A percentile compares a stretch with the other conserved stretches of the same genome.
Evolutionary conservation across 2,888 invertebrate species (phyloP).

Genomic region (Metallyticus violacea): DNA sequence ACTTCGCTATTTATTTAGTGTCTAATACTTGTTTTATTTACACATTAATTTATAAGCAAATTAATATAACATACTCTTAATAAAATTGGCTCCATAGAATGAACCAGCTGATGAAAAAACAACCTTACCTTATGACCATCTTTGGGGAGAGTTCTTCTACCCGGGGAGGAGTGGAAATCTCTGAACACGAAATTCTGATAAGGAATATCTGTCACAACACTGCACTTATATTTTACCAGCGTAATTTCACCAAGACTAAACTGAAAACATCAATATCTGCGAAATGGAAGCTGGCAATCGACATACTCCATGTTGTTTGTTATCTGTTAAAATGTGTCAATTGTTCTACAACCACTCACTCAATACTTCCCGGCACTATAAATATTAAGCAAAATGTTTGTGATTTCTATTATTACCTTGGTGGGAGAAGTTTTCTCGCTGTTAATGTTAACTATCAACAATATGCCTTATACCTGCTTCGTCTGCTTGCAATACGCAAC

Average conservation of each 20-base stretch:
- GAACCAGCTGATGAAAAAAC: too few relatives aligned
- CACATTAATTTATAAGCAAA: too few relatives aligned
- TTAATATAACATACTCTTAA: too few relatives aligned
- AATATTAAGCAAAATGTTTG: too few relatives aligned
- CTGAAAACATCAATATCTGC: background rate
- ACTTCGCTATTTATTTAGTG: too few relatives aligned
- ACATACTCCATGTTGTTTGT: background rate
- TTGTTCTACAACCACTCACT: background rate
- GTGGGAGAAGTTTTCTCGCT: too few relatives aligned
- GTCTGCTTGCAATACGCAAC: background rate
- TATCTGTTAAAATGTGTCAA: background rate
- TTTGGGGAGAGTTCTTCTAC: background rate
- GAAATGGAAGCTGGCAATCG: background rate
- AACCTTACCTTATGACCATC: constrained; percentile 4
- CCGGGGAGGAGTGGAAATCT: background rate
- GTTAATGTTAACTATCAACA: too few relatives aligned
- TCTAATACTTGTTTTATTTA: too few relatives aligned
- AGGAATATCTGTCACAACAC: background rate
- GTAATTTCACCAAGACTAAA: too few relatives aligned
- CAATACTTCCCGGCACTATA: background rate
- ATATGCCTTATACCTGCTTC: background rate
- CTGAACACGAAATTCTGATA: constrained; percentile 7
- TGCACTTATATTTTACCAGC: background rate
- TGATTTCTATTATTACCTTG: too few relatives aligned
- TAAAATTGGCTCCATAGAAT: too few relatives aligned